Base-by-base conservation (phyloP, 2,888 invertebrate species). In the Scrobipalpa costella region DNA sequence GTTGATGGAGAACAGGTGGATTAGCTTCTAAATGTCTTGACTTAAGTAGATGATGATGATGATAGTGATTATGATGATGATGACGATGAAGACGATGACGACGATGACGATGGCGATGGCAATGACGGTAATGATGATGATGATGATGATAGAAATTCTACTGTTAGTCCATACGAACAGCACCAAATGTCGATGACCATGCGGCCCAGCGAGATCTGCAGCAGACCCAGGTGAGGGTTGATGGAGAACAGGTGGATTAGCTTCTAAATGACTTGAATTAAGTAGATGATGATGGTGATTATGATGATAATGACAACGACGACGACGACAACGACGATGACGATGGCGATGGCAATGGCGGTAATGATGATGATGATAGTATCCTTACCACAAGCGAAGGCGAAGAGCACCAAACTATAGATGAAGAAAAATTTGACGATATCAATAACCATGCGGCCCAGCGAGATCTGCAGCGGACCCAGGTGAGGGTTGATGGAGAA, bases 91-190 rank as follows among this genome's bases (percentile, higher is more conserved):
- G 27, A 27, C 5, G 27, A 27, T 27, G 27, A 27, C 5, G 27
- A 27, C 5, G 5, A 27, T 27, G n/a, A n/a, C n/a, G n/a, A n/a
- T n/a, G n/a, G n/a, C n/a, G n/a, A n/a, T n/a, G n/a, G n/a, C n/a
- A n/a, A n/a, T n/a, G n/a, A n/a, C n/a, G n/a, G n/a, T 27, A 27
- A 27, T 3, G 27, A 27, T 27, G 27, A 27, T 27, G 27, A 27
- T 27, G 27, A 27, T 27, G 27, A 27, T 27, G 5, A 27, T 27
- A n/a, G n/a, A n/a, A n/a, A n/a, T n/a, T n/a, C n/a, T 84, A 93
- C 98, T 98, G 78, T 98, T 98, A 64, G 98, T 97, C 78, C 98
- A 98, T 5, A 98, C 96, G 84, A 98, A 98, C 27, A 98, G 92
- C 11, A 97, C 97, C 73, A 97, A 89, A 11, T 98, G 78, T 98